phyloP scores from a whole-genome alignment of 1,140 invertebrate genomes.

The Cydia strobilella region DNA sequence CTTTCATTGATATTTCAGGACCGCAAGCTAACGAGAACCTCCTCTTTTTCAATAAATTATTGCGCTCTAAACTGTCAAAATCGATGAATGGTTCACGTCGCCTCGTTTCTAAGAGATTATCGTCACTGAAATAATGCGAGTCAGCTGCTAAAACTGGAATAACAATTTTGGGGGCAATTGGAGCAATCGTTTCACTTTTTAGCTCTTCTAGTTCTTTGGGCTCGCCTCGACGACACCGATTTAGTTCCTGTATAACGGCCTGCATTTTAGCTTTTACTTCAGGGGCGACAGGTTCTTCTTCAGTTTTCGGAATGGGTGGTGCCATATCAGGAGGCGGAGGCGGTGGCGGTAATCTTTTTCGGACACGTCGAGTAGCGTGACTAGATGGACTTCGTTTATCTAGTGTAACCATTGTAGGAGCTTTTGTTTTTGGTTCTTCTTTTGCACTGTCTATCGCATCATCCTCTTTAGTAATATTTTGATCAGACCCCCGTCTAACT shows the following conservation, averaged over 20 bases:
- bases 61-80: slow-evolving; percentile 87
- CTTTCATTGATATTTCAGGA: slow-evolving; percentile 53
- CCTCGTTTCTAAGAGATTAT: slow-evolving; percentile 49
- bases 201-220: slow-evolving; percentile 54
- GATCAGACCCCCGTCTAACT: slow-evolving; percentile 30
- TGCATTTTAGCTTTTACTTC: slow-evolving; percentile 81
- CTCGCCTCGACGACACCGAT: slow-evolving; percentile 68
- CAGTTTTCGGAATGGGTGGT: slow-evolving; percentile 44
- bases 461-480: slow-evolving; percentile 38
- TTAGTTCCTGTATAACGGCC: slow-evolving; percentile 81
- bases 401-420: slow-evolving; percentile 80
- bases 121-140: slow-evolving; percentile 61
- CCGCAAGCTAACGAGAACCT: slow-evolving; percentile 70
- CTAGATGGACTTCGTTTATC: slow-evolving; percentile 58
- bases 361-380: slow-evolving; percentile 61
- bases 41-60: slow-evolving; percentile 59
- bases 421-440: slow-evolving; percentile 81
- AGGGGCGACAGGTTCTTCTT: slow-evolving; percentile 62
- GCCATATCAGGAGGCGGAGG: slow-evolving; percentile 64
- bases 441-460: slow-evolving; percentile 36
- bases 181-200: slow-evolving; percentile 49
- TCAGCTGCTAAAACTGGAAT: slow-evolving; percentile 71
- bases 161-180: slow-evolving; percentile 64
- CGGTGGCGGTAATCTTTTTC: slow-evolving; percentile 74
- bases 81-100: slow-evolving; percentile 73